Conservation (phyloP, 2,113 vertebrate genomes). For the Pachyramphus minor region DNA sequence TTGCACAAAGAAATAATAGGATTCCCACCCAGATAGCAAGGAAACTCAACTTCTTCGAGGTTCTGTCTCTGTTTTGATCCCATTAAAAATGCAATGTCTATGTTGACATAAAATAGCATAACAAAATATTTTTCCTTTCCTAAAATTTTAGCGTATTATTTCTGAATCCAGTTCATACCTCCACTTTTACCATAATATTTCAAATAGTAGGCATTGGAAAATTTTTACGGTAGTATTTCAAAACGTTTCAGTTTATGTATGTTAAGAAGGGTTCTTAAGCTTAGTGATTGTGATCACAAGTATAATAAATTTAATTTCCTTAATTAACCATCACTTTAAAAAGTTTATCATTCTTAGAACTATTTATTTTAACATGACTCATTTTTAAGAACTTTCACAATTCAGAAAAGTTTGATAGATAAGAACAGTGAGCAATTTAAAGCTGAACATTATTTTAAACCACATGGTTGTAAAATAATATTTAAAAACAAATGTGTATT, state of each 20-base stretch:
- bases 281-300: not conserved
- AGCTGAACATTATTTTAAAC: slow-evolving; percentile 28
- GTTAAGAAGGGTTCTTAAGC: not conserved
- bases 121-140: not conserved
- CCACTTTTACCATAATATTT: not conserved
- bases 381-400: slow-evolving; percentile 60
- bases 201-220: not conserved
- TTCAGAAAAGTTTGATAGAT: slow-evolving; percentile 51
- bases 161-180: not conserved
- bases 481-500: slow-evolving; percentile 28
- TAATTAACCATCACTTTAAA: not conserved
- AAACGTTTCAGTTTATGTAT: not conserved
- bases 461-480: slow-evolving; percentile 47
- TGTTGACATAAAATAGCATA: not conserved
- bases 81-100: not conserved
- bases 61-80: not conserved
- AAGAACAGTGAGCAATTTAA: slow-evolving; percentile 38
- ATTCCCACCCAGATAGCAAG: not conserved
- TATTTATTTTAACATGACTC: slow-evolving; percentile 57
- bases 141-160: not conserved
- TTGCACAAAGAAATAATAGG: not conserved
- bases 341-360: not conserved
- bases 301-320: not conserved
- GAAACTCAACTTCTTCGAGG: not conserved
- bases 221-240: not conserved